Evolutionary conservation across 2,797 vertebrate species (phyloP).

Genomic region (Glyptemys insculpta): DNA sequence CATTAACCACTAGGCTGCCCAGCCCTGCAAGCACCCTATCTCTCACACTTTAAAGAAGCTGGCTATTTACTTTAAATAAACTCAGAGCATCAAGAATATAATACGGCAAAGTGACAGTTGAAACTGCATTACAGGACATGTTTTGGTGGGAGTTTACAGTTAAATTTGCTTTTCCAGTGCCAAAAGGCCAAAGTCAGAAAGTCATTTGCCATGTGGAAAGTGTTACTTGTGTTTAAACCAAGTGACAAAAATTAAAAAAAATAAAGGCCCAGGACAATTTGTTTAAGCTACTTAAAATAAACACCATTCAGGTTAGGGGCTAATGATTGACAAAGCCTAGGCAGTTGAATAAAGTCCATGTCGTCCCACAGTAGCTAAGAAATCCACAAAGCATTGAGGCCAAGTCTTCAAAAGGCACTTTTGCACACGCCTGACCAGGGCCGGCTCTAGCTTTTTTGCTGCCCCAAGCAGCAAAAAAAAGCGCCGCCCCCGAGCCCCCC

Average conservation of each 20-base stretch:
- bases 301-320: not conserved
- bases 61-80: not conserved
- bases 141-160: not conserved
- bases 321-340: not conserved
- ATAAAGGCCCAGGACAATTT: not conserved
- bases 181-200: not conserved
- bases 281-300: not conserved
- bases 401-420: not conserved
- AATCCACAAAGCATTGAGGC: not conserved
- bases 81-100: not conserved
- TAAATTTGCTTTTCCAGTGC: not conserved
- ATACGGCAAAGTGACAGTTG: too few relatives aligned
- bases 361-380: not conserved
- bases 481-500: too few relatives aligned
- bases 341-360: not conserved
- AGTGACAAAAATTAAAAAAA: not conserved
- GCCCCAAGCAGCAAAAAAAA: too few relatives aligned
- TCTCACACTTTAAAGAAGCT: not conserved
- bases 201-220: not conserved
- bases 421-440: too few relatives aligned
- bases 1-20: not conserved
- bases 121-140: not conserved
- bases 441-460: too few relatives aligned
- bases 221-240: slow-evolving; percentile 8
- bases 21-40: not conserved